A percentile compares a stretch with the other conserved stretches of the same genome.
phyloP scores from a whole-genome alignment of 1,140 invertebrate genomes.

The Aporrectodea caliginosa region DNA sequence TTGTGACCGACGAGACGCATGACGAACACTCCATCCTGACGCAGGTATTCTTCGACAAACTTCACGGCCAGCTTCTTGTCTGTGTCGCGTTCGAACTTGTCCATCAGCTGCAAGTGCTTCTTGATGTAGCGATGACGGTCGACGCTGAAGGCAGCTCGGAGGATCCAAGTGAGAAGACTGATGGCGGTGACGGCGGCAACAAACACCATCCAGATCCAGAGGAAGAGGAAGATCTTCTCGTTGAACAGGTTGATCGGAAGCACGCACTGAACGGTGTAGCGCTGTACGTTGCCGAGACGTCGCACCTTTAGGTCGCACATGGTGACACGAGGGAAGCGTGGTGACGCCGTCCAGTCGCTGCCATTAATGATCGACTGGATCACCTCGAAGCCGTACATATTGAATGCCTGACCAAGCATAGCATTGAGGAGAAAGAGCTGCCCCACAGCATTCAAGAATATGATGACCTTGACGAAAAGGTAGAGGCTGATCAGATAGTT shows the following conservation, averaged over 20 bases:
- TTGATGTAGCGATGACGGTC: slow-evolving; percentile 34
- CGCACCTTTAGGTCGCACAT: slow-evolving; percentile 56
- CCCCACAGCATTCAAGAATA: slow-evolving; percentile 56
- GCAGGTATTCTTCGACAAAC: slow-evolving; percentile 46
- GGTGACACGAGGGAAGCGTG: slow-evolving; percentile 57
- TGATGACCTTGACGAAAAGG: slow-evolving; percentile 58
- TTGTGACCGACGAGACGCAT: slow-evolving; percentile 56
- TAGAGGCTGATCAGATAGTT: slow-evolving; percentile 58
- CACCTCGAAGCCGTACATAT: slow-evolving; percentile 58
- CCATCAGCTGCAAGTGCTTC: slow-evolving; percentile 34
- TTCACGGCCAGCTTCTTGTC: slow-evolving; percentile 38
- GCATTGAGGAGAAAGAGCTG: slow-evolving; percentile 59
- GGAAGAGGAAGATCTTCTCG: slow-evolving; percentile 37
- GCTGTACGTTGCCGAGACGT: slow-evolving; percentile 53
- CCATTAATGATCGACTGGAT: slow-evolving; percentile 48
- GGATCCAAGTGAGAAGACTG: slow-evolving; percentile 52
- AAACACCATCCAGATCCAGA: slow-evolving; percentile 37
- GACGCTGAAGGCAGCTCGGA: slow-evolving; percentile 39
- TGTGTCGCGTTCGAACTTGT: slow-evolving; percentile 22
- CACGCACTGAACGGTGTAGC: slow-evolving; percentile 53
- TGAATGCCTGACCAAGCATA: slow-evolving; percentile 58
- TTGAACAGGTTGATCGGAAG: slow-evolving; percentile 41
- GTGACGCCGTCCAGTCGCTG: slow-evolving; percentile 47
- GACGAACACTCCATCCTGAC: slow-evolving; percentile 55
- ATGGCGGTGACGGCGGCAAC: slow-evolving; percentile 43